phyloP scores from a whole-genome alignment of 2,888 invertebrate species.

The Netelia virgata region DNA sequence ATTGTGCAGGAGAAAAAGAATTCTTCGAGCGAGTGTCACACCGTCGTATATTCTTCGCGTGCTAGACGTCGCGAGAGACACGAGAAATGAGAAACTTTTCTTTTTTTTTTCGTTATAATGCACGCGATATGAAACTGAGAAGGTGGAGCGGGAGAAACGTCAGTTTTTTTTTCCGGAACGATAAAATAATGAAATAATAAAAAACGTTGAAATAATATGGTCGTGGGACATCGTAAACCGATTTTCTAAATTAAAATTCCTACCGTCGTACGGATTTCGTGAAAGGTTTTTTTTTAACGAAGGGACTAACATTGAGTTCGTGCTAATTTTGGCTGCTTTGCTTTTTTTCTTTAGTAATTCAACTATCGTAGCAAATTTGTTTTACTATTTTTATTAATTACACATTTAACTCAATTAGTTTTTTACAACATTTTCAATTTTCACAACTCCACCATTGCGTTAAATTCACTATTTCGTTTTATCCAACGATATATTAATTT shows the following conservation, averaged over 20 bases:
- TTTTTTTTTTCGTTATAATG: constrained; percentile 40
- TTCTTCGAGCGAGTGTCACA: constrained; percentile 54
- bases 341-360: too few relatives aligned
- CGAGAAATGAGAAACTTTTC: constrained; percentile 48
- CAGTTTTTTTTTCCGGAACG: neutral
- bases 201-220: neutral
- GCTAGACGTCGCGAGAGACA: constrained; percentile 49
- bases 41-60: constrained; percentile 53
- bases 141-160: constrained; percentile 16
- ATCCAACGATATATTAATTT: neutral
- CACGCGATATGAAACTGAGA: constrained; percentile 35
- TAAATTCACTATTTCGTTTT: neutral
- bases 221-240: neutral
- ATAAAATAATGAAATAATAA: constrained; percentile 19
- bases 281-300: neutral
- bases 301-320: neutral
- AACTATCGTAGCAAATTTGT: too few relatives aligned
- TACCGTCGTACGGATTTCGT: neutral
- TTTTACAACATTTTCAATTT: too few relatives aligned
- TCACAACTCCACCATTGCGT: too few relatives aligned
- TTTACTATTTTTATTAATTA: too few relatives aligned
- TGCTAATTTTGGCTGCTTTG: too few relatives aligned
- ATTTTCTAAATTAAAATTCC: neutral
- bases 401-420: too few relatives aligned
- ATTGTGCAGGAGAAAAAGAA: constrained; percentile 60